Conservation (phyloP, 2,888 invertebrate species). For the Cremastinae sp. region DNA sequence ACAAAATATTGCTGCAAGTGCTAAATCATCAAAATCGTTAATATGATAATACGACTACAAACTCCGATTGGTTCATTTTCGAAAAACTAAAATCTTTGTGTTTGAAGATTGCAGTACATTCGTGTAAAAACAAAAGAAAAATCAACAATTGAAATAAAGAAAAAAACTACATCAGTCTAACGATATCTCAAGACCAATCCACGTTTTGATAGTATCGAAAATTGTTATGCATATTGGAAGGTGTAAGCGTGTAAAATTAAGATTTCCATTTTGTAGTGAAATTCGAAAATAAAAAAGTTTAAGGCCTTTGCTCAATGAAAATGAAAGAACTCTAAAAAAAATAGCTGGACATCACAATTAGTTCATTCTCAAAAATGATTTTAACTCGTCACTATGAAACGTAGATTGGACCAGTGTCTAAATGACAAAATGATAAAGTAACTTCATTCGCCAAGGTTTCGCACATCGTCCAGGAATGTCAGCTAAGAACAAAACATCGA, state of each 20-base stretch:
- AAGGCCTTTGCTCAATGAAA: too few relatives aligned
- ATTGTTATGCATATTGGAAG: neutral
- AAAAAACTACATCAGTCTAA: constrained; percentile 31
- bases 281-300: too few relatives aligned
- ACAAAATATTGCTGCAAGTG: constrained; percentile 11
- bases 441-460: constrained; percentile 28
- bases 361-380: constrained; percentile 1
- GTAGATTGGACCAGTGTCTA: neutral
- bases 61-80: neutral
- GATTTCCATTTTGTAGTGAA: too few relatives aligned
- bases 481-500: constrained; percentile 37
- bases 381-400: neutral
- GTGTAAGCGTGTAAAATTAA: neutral
- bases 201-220: neutral
- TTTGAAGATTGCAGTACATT: too few relatives aligned
- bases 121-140: too few relatives aligned
- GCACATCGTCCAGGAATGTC: constrained; percentile 49
- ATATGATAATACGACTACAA: neutral
- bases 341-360: too few relatives aligned
- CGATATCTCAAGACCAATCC: neutral
- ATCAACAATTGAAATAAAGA: neutral
- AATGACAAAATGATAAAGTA: constrained; percentile 10
- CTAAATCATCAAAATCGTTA: constrained; percentile 5
- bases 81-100: too few relatives aligned
- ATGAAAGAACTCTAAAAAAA: too few relatives aligned